Evolutionary conservation across 2,797 vertebrate species (phyloP).

Genomic region (Phrynocephalus vlangalii): DNA sequence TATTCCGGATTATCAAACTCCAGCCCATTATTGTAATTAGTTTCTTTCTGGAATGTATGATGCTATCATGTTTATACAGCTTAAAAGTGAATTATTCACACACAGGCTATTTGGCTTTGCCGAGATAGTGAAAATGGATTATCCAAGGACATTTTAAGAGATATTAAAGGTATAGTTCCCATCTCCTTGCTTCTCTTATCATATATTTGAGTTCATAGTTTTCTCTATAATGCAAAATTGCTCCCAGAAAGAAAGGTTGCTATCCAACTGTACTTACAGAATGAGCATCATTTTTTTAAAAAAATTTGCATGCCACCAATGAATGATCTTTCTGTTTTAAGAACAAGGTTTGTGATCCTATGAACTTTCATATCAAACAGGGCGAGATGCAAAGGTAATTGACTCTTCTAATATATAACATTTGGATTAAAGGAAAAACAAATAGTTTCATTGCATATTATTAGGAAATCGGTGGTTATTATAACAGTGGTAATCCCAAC

Average conservation of each 20-base stretch:
- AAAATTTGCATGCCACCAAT: slow-evolving; percentile 46
- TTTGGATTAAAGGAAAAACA: background rate
- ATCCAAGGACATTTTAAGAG: slow-evolving; percentile 63
- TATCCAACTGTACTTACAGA: slow-evolving; percentile 15
- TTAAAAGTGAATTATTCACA: slow-evolving; percentile 66
- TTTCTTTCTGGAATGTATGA: slow-evolving; percentile 66
- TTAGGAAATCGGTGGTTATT: background rate
- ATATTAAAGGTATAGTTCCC: slow-evolving; percentile 20
- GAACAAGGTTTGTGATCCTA: background rate
- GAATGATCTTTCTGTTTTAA: background rate
- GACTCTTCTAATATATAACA: background rate
- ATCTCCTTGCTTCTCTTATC: slow-evolving; percentile 35
- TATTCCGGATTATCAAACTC: slow-evolving; percentile 76
- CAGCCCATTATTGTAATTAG: slow-evolving; percentile 73
- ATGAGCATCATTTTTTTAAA: slow-evolving; percentile 52
- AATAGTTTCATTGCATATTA: background rate
- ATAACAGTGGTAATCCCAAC: background rate
- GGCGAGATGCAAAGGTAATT: background rate
- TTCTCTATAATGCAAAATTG: slow-evolving; percentile 49
- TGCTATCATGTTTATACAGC: slow-evolving; percentile 74
- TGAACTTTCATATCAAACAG: background rate
- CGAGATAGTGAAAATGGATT: slow-evolving; percentile 57
- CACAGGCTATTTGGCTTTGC: slow-evolving; percentile 44
- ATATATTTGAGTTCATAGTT: slow-evolving; percentile 28
- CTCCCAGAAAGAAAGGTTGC: slow-evolving; percentile 51